Evolutionary conservation across 2,888 invertebrate genomes (phyloP).

Genomic region (Eupeodes latifasciatus): DNA sequence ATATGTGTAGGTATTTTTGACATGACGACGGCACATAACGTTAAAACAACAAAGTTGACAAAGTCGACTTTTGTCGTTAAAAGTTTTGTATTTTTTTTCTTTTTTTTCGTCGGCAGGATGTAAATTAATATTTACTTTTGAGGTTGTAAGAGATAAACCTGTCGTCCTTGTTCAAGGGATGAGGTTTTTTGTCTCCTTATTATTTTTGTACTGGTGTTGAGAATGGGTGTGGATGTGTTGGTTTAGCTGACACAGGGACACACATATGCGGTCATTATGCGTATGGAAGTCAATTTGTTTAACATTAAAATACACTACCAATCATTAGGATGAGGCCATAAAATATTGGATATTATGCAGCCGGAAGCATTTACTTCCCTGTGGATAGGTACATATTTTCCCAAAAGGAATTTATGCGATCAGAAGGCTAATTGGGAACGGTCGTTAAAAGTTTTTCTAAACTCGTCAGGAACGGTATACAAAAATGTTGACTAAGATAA

Average conservation of each 20-base stretch:
- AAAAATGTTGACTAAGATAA: too few relatives aligned
- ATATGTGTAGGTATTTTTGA: conserved; percentile 6
- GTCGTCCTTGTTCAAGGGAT: conserved; percentile 12
- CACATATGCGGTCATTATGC: conserved; percentile 34
- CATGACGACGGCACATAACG: conserved; percentile 41
- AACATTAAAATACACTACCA: conserved; percentile 12
- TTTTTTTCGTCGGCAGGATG: conserved; percentile 6
- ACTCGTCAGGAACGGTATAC: too few relatives aligned
- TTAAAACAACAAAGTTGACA: conserved; percentile 34
- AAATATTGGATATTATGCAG: too few relatives aligned
- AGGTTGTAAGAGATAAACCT: conserved; percentile 45
- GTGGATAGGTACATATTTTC: too few relatives aligned
- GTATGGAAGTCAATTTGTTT: conserved; percentile 29
- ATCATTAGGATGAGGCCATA: too few relatives aligned
- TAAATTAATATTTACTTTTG: conserved; percentile 50
- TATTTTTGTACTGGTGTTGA: background rate
- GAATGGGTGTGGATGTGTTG: too few relatives aligned
- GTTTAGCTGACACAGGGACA: background rate
- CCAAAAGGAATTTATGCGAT: too few relatives aligned
- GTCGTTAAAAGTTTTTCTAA: too few relatives aligned
- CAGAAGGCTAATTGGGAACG: too few relatives aligned
- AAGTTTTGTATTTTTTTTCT: conserved; percentile 22
- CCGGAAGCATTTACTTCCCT: too few relatives aligned
- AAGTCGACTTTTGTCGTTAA: conserved; percentile 42
- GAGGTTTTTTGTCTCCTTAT: background rate